Evolutionary conservation across 2,113 vertebrate species (phyloP), one percentile per base, ranked within the genome.

Genomic region (Propithecus coquereli): DNA sequence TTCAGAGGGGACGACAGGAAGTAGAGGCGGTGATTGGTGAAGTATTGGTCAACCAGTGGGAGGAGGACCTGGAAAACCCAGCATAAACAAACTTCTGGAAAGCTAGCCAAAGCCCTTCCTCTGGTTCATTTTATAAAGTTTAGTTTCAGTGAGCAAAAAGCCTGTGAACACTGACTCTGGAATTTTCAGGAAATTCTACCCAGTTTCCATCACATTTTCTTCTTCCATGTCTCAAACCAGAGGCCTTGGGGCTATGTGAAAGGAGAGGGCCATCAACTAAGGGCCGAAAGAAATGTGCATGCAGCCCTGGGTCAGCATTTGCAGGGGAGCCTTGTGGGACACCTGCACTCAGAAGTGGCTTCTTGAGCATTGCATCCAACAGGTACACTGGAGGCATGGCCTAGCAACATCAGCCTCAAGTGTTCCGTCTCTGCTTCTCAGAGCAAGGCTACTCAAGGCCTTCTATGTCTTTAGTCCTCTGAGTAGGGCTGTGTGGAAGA

Each of bases 21-120:
- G 98, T 99, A 99, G 87, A 99, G 99, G 88, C 98, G 99, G 98
- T 99, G 99, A 98, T 99, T 99, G 98, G 99, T 99, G 98, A 99
- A 99, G 98, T 99, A 99, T 96, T 99, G 99, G 98, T 99, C 99
- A 90, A 99, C 99, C 90, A 99, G 99, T 0, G 99, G 99, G 50
- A 99, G 99, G 43, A 99, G 99, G 96, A 99, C 99, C 99, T 99
- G 90, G 79, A 97, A 97, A 98, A 90, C 52, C 14, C 98, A 89
- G 94, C 65, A 91, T 84, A 96, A 94, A 97, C 32, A 25, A 74
- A 52, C 32, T 94, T 97, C 95, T 74, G 66, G 30, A 57, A 90
- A 45, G 66, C 8, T 9, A 52, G 27, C 25, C 37, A 25, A 70
- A 95, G 50, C 6, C 40, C 45, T 43, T 65, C 63, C 30, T 50